Conservation (phyloP, 2,797 vertebrate species). For the Chanos chanos region DNA sequence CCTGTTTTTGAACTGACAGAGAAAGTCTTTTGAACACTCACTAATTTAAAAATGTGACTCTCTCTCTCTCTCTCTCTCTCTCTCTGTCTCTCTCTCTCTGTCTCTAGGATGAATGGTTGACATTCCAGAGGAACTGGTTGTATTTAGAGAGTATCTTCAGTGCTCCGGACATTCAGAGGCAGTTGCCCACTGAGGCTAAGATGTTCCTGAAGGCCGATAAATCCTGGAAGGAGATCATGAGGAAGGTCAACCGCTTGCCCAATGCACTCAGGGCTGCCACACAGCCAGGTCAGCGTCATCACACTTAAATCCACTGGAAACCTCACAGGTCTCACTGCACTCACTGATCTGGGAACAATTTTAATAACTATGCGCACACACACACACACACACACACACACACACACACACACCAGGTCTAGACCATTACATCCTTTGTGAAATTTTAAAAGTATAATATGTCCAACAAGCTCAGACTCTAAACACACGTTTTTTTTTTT, state of each 20-base stretch:
- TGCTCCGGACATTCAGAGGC: conserved; percentile 79
- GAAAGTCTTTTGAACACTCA: too few species aligned
- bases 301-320: not conserved
- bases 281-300: conserved; percentile 64
- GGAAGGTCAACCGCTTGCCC: conserved; percentile 73
- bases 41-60: conserved; percentile 8
- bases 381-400: not conserved
- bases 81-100: not conserved
- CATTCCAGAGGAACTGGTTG: conserved; percentile 81
- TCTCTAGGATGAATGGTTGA: conserved; percentile 79
- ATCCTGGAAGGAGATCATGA: conserved; percentile 84
- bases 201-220: conserved; percentile 85
- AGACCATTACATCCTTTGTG: too few species aligned
- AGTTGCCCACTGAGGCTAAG: conserved; percentile 79
- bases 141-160: conserved; percentile 84
- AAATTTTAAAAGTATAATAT: too few species aligned
- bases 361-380: not conserved
- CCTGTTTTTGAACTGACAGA: too few species aligned
- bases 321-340: not conserved
- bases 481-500: too few species aligned
- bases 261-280: conserved; percentile 75
- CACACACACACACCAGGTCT: not conserved
- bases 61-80: not conserved
- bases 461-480: too few species aligned
- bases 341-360: not conserved